phyloP scores from a whole-genome alignment of 2,797 vertebrate genomes.

The Phoebastria nigripes region DNA sequence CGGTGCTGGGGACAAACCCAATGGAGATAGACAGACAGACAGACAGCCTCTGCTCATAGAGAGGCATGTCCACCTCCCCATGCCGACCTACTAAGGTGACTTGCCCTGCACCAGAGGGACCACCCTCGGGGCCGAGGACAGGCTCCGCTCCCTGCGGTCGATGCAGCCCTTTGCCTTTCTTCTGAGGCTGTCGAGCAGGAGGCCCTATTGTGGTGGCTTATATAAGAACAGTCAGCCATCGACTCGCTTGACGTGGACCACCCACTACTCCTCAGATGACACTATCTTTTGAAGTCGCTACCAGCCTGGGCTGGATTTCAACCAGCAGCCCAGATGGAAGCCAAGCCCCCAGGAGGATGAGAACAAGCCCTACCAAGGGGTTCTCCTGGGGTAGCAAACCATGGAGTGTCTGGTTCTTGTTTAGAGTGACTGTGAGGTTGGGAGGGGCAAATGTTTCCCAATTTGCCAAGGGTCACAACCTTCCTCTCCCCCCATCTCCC shows the following conservation, averaged over 20 bases:
- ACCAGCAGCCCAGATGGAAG: conserved; percentile 44
- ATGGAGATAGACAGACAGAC: rapidly evolving
- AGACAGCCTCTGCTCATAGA: background rate
- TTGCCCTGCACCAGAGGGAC: background rate
- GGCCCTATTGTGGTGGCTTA: conserved; percentile 18
- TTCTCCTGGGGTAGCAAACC: conserved; percentile 15
- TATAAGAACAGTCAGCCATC: conserved; percentile 27
- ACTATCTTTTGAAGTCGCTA: conserved; percentile 49
- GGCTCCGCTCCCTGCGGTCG: background rate
- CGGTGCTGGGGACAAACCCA: background rate
- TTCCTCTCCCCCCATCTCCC: conserved; percentile 27
- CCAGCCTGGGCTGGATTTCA: conserved; percentile 50
- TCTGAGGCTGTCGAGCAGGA: background rate
- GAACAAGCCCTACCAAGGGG: conserved; percentile 31
- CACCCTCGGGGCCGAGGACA: rapidly evolving
- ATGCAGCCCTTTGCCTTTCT: background rate
- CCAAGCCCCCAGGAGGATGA: conserved; percentile 49
- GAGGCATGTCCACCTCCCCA: background rate
- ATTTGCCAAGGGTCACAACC: conserved; percentile 45
- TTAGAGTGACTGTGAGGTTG: conserved; percentile 33
- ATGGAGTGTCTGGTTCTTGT: conserved; percentile 55
- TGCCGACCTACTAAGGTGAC: background rate
- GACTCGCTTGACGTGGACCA: background rate
- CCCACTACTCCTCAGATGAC: conserved; percentile 52
- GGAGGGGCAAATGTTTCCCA: conserved; percentile 37